Percentiles rank a stretch among this genome's conserved stretches.
Evolutionary conservation across 2,888 invertebrate species (phyloP).

Genomic region (Resseliella maxima): DNA sequence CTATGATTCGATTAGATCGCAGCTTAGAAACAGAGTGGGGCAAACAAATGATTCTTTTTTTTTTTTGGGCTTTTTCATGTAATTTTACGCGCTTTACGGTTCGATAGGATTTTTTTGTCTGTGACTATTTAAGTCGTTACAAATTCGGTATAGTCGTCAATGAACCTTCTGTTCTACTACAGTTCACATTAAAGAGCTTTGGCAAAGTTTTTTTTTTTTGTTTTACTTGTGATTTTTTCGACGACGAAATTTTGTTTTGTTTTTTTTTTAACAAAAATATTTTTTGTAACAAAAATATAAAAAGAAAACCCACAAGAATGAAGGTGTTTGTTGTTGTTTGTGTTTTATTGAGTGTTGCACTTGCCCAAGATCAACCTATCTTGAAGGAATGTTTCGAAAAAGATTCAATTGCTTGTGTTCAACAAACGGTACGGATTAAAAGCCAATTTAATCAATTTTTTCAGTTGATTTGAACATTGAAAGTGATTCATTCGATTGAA

Average conservation of each 20-base stretch:
- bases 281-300: slow-evolving; percentile 26
- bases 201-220: slow-evolving; percentile 43
- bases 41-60: background rate
- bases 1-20: slow-evolving; percentile 31
- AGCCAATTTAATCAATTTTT: background rate
- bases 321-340: slow-evolving; percentile 63
- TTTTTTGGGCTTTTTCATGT: background rate
- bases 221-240: slow-evolving; percentile 55
- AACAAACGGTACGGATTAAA: slow-evolving; percentile 69
- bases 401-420: slow-evolving; percentile 75
- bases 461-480: slow-evolving; percentile 17
- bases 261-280: slow-evolving; percentile 54
- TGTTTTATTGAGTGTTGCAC: slow-evolving; percentile 63
- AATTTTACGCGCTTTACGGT: background rate
- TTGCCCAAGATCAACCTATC: slow-evolving; percentile 64
- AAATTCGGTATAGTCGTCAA: slow-evolving; percentile 68
- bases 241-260: slow-evolving; percentile 58
- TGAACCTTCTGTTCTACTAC: slow-evolving; percentile 68
- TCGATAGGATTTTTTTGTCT: slow-evolving; percentile 61
- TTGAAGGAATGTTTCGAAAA: slow-evolving; percentile 69
- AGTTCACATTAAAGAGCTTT: slow-evolving; percentile 66
- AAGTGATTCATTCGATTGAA: slow-evolving; percentile 8
- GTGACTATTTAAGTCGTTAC: slow-evolving; percentile 67
- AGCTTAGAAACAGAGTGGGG: background rate
- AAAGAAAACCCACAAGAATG: slow-evolving; percentile 62